These are phyloP conservation scores for Habrosyne pyritoides DNA, from an alignment of 2,888 invertebrate species.

Conservation along the genomic window DNA sequence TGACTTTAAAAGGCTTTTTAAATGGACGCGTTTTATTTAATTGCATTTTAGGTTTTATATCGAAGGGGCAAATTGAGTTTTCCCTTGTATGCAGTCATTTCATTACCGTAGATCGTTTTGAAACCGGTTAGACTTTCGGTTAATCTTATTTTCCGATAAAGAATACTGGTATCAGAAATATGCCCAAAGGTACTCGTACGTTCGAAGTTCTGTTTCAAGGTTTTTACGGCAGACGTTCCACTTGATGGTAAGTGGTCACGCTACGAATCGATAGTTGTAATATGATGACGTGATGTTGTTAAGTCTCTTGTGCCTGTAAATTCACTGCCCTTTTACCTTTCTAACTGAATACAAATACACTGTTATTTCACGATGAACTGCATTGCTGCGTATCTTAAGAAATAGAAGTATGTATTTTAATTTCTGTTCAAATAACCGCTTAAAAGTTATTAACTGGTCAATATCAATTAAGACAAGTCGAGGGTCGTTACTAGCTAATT, in stretches of 20 bases:
- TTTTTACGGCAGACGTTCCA: too few relatives aligned
- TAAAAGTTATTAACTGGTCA: background rate
- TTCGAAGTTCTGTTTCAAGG: background rate
- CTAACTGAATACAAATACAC: too few relatives aligned
- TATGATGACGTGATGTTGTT: too few relatives aligned
- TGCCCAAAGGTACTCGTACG: background rate
- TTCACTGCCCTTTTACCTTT: too few relatives aligned
- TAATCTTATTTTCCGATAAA: background rate
- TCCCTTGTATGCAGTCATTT: background rate
- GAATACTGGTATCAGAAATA: background rate
- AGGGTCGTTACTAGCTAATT: slow-evolving; percentile 15
- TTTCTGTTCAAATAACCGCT: too few relatives aligned
- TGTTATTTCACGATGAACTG: too few relatives aligned
- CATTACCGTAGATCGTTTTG: background rate
- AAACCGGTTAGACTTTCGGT: background rate
- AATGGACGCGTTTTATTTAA: background rate
- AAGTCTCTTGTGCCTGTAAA: too few relatives aligned
- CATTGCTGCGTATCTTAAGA: too few relatives aligned
- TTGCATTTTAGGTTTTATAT: background rate
- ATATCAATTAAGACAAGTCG: background rate
- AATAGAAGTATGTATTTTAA: too few relatives aligned
- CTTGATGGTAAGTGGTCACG: too few relatives aligned
- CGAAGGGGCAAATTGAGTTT: background rate
- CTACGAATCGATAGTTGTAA: too few relatives aligned
- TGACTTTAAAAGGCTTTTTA: background rate